Evolutionary conservation across 2,113 vertebrate species (phyloP), one percentile per base, ranked within the genome.

Genomic region (Orcinus orca): DNA sequence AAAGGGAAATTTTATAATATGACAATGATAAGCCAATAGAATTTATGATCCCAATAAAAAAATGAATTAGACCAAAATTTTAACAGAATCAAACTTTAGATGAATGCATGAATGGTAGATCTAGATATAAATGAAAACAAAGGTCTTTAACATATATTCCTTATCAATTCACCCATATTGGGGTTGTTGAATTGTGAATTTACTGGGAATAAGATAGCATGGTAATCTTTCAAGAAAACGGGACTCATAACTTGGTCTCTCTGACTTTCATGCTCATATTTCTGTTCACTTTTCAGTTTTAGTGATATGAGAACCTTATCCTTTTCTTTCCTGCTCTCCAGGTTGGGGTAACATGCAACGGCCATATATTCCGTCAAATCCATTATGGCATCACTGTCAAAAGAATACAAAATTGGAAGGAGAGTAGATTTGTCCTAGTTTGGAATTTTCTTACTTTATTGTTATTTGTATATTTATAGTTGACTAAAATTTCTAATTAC

Each of bases 21-120:
- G 12, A 10, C 20, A 55, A 53, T 44, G 20, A 53, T 73, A 77
- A 50, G 82, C 23, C 13, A 86, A 6, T 41, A 36, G 41, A 97
- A 79, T 94, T 13, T 93, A 68, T 91, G 47, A 63, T 74, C 29
- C 18, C 47, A 60, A 25, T 90, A 94, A 89, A 93, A 90, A 90
- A 90, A n/a, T 47, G 6, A 95, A 65, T 70, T 85, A 84, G 47
- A 25, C 15, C n/a, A 93, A 88, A 68, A 63, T 96, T 94, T 94
- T 68, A 91, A 81, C 31, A 62, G 20, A 92, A 90, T 71, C 70
- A 83, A 94, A 71, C 53, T 88, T 97, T 90, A 41, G n/a, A 95
- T 77, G 93, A 84, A 80, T 44, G 92, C 15, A 86, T 76, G 62
- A 84, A 47, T 81, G 23, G 65, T 33, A 62, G 31, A 23, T 95